Base-by-base conservation (phyloP, 2,888 invertebrate genomes). In the Yponomeuta sedellus region DNA sequence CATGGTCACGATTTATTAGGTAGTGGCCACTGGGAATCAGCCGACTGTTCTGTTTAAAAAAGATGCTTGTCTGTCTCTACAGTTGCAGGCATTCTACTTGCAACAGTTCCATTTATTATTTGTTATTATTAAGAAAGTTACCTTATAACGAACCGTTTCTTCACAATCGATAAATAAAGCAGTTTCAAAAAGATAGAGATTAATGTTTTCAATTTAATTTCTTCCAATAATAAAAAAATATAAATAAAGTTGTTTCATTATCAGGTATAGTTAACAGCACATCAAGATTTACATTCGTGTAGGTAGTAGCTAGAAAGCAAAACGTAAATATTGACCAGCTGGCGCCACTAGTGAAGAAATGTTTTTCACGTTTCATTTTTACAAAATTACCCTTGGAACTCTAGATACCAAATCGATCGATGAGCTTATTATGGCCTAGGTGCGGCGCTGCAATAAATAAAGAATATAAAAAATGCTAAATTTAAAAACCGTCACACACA, bases 1-100 rank as follows among this genome's bases (percentile, higher is more conserved):
- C 82, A 77, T 80, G 80, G 81, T 87, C 88, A 89, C 88, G 88
- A 88, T 83, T 87, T 81, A 84, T 66, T 34, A 8, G 8, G 66
- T 66, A 64, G 57, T 28, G 57, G 64, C 39, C 64, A 28, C 61
- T 56, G 61, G 16, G 56, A 79, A 82, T 81, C 16, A 16, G 44
- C 82, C 78, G 77, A 78, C 79, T 64, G 59, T 61, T 67, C 80
- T 84, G 81, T 85, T 85, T 85, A 82, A 79, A 82, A 77, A 80
- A 85, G 85, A 87, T 85, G 75, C 81, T 85, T 83, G 83, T 86
- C 82, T 81, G 75, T 76, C 71, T 71, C 71, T 72, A 75, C 78
- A 81, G 77, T 73, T 76, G 71, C 74, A 76, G 72, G 74, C 74
- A 75, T 52, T 52, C 5, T 16, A 52, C 44, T 52, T 52, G 44